Evolutionary conservation across 2,888 invertebrate genomes (phyloP).

Genomic region (Nycteola revayana): DNA sequence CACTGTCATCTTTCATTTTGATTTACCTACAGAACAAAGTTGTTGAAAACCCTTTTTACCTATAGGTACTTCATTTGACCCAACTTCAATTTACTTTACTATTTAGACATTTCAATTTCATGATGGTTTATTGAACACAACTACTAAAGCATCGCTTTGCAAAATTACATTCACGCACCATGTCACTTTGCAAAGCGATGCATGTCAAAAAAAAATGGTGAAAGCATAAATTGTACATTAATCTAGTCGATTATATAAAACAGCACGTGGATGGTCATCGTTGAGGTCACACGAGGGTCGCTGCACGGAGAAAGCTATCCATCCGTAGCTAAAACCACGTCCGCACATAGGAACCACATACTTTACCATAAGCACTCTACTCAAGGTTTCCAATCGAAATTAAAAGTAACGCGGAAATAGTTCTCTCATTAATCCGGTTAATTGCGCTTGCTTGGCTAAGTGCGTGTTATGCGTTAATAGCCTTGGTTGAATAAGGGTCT

Average conservation of each 20-base stretch:
- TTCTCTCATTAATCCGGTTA: slow-evolving; percentile 33
- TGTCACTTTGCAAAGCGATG: no score
- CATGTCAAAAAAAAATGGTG: no score
- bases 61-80: no score
- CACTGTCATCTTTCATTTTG: no score
- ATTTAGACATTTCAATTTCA: no score
- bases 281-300: slow-evolving; percentile 40
- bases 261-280: slow-evolving; percentile 21
- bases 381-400: slow-evolving; percentile 35
- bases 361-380: slow-evolving; percentile 11
- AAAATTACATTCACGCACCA: no score
- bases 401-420: slow-evolving; percentile 34
- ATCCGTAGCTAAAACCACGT: slow-evolving; percentile 21
- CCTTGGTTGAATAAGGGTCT: neutral
- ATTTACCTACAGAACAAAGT: no score
- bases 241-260: neutral
- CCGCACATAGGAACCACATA: slow-evolving; percentile 17
- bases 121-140: no score
- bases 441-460: slow-evolving; percentile 17
- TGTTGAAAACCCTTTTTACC: no score
- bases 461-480: slow-evolving; percentile 1
- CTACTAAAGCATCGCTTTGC: no score
- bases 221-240: no score
- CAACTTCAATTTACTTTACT: no score
- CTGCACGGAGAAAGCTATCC: slow-evolving; percentile 39